Conservation (phyloP, 2,888 invertebrate genomes). For the Luperina testacea region DNA sequence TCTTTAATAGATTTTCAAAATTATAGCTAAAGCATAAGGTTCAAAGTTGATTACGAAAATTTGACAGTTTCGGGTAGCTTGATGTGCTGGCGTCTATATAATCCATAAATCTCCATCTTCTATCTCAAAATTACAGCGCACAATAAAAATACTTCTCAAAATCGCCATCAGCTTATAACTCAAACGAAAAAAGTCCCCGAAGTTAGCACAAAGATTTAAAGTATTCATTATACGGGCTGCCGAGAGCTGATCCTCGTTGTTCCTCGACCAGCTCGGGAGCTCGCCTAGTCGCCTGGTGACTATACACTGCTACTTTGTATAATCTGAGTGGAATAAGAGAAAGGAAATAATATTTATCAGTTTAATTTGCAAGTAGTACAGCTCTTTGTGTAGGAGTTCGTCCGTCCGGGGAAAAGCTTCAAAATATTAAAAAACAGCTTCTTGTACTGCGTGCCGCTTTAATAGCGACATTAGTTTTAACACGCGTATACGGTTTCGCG, state of each 20-base stretch:
- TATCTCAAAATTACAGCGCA: background rate
- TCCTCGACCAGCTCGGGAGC: conserved; percentile 35
- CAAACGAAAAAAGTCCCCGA: conserved; percentile 20
- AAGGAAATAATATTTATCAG: conserved; percentile 11
- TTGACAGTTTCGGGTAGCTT: too few species aligned
- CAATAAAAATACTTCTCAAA: background rate
- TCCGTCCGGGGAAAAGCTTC: too few species aligned
- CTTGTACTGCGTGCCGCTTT: too few species aligned
- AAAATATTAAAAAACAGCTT: too few species aligned
- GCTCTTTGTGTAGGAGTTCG: background rate
- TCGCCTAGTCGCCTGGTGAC: conserved; percentile 36
- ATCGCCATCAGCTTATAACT: conserved; percentile 27
- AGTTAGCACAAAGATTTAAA: conserved; percentile 69
- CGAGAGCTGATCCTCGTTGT: conserved; percentile 62
- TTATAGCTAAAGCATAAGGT: too few species aligned
- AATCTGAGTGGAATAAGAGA: conserved; percentile 2
- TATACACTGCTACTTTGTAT: conserved; percentile 26
- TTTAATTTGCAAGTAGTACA: conserved; percentile 5
- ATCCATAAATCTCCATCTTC: background rate
- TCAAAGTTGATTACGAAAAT: too few species aligned
- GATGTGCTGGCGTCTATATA: too few species aligned
- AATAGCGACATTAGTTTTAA: too few species aligned
- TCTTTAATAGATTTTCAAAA: too few species aligned
- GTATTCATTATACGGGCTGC: conserved; percentile 66
- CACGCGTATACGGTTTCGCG: too few species aligned